phyloP scores from a whole-genome alignment of 2,113 vertebrate genomes.

The Sturnira hondurensis region DNA sequence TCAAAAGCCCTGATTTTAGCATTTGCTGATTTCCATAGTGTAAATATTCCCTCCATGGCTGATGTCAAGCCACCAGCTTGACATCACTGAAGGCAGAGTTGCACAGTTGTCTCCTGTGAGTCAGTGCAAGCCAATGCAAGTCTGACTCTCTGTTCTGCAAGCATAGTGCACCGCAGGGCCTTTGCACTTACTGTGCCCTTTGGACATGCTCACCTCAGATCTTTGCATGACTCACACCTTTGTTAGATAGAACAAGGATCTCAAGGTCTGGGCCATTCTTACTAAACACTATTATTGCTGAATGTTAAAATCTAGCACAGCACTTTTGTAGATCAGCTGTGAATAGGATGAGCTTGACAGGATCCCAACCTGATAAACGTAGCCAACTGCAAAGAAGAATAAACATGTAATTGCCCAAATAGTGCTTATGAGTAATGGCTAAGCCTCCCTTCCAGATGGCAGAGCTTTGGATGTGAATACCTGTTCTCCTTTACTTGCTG shows the following conservation, averaged over 20 bases:
- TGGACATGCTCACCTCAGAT: not conserved
- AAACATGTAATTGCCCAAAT: not conserved
- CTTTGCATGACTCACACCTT: not conserved
- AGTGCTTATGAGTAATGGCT: not conserved
- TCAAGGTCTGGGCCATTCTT: not conserved
- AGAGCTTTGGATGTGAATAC: not conserved
- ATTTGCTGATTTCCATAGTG: not conserved
- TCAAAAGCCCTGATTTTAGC: not conserved
- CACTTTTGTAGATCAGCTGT: not conserved
- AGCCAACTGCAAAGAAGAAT: not conserved
- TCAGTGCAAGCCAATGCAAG: not conserved
- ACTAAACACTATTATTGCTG: not conserved
- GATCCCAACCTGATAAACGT: not conserved
- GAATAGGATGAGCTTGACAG: not conserved
- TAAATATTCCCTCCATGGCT: not conserved
- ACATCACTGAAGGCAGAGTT: fast-evolving
- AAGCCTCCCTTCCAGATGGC: not conserved
- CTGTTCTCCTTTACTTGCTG: not conserved
- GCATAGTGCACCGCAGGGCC: not conserved
- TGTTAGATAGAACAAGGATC: not conserved
- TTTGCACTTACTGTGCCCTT: not conserved
- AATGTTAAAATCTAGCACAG: not conserved
- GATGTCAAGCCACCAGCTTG: not conserved
- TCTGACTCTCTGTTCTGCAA: not conserved
- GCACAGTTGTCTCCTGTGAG: not conserved